Evolutionary conservation across 1,140 invertebrate species (phyloP), one percentile per base, ranked within the genome.

Genomic region (Neoseiulus cucumeris): DNA sequence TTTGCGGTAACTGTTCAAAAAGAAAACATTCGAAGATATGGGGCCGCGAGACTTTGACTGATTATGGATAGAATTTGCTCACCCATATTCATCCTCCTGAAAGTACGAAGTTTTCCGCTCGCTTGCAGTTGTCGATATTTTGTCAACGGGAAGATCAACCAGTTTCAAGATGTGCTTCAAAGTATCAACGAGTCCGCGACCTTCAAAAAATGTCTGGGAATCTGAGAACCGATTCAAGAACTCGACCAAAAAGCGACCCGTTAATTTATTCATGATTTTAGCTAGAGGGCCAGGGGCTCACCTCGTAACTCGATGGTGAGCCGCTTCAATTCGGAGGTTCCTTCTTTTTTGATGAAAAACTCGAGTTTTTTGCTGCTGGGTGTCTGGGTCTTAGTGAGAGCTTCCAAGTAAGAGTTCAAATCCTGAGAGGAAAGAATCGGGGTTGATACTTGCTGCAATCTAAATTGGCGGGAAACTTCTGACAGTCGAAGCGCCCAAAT

Each of bases 381-480:
- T 64, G 79, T 76, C 73, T 79, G 75, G 70, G 80, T 79, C 72
- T 82, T 79, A 72, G 87, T 82, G 68, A 87, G 75, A 66, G 79
- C 81, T 75, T 90, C 84, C 68, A 94, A 75, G 71, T 89, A 83
- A 44, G 84, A 86, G 78, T 89, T 92, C 42, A 94, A 75, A 68
- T 84, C 81, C 51, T 59, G 51, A 4, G 33, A 59, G 22, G 45
- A 14, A 47, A 4, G 14, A 4, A 47, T 4, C 20, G 45, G 14
- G 6, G 45, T 20, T 4, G 18, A 47, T n/a, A 47, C 12, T 44
- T 14, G n/a, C 12, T 44, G 42, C 12, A 14, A 44, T 44, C n/a
- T 44, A 44, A 12, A 14, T 44, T n/a, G 12, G n/a, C n/a, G 42
- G 4, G 45, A 22, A 20, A 28, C 45, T 22, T 28, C 28, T 22